Evolutionary conservation across 2,888 invertebrate species (phyloP).

Genomic region (Amphipoea oculea): DNA sequence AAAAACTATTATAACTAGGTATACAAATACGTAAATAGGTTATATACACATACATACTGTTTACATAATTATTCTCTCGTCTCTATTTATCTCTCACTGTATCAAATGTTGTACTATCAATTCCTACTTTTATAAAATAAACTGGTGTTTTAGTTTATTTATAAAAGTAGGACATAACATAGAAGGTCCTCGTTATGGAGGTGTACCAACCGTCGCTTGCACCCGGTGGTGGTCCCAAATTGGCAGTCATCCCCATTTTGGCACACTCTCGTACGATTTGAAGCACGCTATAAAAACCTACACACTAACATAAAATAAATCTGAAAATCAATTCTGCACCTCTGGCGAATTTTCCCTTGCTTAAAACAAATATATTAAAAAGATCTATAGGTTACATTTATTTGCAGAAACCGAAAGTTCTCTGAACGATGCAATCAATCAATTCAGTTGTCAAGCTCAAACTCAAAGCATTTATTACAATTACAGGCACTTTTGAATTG

Average conservation of each 20-base stretch:
- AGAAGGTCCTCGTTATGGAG: too few species aligned
- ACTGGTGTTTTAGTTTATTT: neutral
- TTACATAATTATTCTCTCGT: too few species aligned
- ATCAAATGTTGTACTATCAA: neutral
- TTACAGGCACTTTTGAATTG: too few species aligned
- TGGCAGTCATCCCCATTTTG: conserved; percentile 33
- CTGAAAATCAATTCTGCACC: conserved; percentile 43
- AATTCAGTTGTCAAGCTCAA: neutral
- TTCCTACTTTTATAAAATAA: neutral
- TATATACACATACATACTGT: too few species aligned
- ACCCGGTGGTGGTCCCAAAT: conserved; percentile 26
- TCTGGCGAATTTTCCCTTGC: neutral
- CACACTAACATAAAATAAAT: conserved; percentile 44
- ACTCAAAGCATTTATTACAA: too few species aligned
- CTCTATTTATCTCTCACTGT: neutral
- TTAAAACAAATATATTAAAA: conserved; percentile 7
- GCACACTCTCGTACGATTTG: conserved; percentile 29
- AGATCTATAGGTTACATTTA: too few species aligned
- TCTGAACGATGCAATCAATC: neutral
- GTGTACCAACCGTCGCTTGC: neutral
- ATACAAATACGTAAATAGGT: too few species aligned
- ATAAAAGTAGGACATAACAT: conserved; percentile 1
- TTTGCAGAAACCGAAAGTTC: too few species aligned
- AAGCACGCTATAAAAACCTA: conserved; percentile 42
- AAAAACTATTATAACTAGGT: too few species aligned